Base-by-base conservation (phyloP, 2,888 invertebrate species). In the Salpingus planirostris region DNA sequence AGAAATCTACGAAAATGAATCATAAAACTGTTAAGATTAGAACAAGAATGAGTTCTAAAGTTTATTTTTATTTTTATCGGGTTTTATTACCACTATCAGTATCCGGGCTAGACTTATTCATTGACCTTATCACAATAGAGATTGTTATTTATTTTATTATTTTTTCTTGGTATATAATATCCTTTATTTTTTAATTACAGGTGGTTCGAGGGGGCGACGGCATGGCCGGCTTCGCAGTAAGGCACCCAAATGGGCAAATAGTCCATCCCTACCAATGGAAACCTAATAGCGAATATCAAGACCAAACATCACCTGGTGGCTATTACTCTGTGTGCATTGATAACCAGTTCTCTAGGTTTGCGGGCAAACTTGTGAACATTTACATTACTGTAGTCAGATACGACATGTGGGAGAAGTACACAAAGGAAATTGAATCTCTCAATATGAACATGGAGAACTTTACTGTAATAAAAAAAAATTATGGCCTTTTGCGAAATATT, bases 241-340 rank as follows among this genome's bases (percentile, higher is more conserved):
- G 88, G 38, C 82, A 90, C 64, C 91, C 92, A 0, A 74, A 77
- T 31, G 88, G 89, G 0, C 72, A 80, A 56, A 76, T 89, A 45
- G 89, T 91, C 3, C 82, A 86, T 54, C 91, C 91, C 0, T 92
- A 92, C 56, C 84, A 87, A 54, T 92, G 91, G 91, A 77, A 82
- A 56, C 73, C 86, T n/a, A 85, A 78, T 46, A 80, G 87, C 0
- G 91, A 91, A 58, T 91, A 90, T 50, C 89, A 91, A 31, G 91
- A 91, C 55, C 80, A 81, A 54, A 69, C 79, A 0, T 78, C 82
- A 0, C 66, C 76, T 0, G 89, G 89, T 12, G 90, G 92, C 1
- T 90, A 90, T 59, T 92, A 91, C 58, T 80, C 84, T 11, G 81
- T 92, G 21, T 92, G 92, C 61, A 82, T 92, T 33, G 91, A 92